phyloP scores from a whole-genome alignment of 2,888 invertebrate species.

The Callyntrura guangdongensis region DNA sequence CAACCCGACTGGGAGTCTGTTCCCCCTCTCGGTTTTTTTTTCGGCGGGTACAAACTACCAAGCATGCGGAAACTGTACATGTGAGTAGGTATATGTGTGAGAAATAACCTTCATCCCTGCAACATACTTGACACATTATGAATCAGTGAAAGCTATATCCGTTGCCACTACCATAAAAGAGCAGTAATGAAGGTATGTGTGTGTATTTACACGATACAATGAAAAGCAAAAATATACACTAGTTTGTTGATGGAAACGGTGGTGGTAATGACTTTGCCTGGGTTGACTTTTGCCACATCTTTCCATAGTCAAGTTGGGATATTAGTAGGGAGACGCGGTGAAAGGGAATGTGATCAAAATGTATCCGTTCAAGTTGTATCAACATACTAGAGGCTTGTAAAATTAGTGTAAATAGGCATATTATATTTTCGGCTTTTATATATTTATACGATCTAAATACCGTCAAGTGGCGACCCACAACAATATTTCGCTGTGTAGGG shows the following conservation, averaged over 20 bases:
- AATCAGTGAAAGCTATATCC: conserved; percentile 74
- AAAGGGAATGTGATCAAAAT: conserved; percentile 61
- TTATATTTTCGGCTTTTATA: conserved; percentile 22
- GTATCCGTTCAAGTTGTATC: conserved; percentile 35
- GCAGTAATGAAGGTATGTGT: conserved; percentile 35
- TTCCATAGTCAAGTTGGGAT: conserved; percentile 40
- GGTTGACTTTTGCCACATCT: conserved; percentile 73
- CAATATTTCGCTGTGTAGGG: conserved; percentile 37
- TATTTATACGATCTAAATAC: conserved; percentile 13
- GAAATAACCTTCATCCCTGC: conserved; percentile 39
- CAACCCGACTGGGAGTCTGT: conserved; percentile 66
- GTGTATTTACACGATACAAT: conserved; percentile 28
- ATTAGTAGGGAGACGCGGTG: neutral
- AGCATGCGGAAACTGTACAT: neutral
- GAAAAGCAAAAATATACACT: conserved; percentile 63
- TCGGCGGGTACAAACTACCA: conserved; percentile 37
- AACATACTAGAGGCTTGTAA: conserved; percentile 17
- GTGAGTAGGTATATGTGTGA: too few relatives aligned
- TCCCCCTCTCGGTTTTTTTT: conserved; percentile 53
- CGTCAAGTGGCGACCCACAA: conserved; percentile 40
- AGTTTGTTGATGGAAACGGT: conserved; percentile 70
- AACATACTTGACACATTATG: conserved; percentile 61
- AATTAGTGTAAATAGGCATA: conserved; percentile 32
- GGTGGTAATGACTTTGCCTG: conserved; percentile 80
- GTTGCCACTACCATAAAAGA: conserved; percentile 29